Base-by-base conservation (phyloP, 2,797 vertebrate species). In the Sciaenops ocellatus region DNA sequence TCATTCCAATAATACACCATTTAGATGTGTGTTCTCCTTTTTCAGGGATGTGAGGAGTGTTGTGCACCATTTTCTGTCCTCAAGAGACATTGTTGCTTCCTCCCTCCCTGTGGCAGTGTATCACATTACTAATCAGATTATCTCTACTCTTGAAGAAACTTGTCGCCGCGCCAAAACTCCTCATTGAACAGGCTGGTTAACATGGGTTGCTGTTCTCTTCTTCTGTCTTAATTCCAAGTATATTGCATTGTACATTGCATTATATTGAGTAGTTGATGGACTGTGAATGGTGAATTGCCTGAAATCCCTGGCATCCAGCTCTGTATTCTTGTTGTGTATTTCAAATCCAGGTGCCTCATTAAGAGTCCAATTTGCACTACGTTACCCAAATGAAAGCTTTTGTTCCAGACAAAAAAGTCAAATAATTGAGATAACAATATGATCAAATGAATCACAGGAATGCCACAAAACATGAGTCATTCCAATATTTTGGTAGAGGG, bases 41-140 rank as follows among this genome's bases (percentile, higher is more conserved):
- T 59, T 54, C 10, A 41, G 55, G 76, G 77, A 90, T 55, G 60
- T 65, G 76, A 78, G 26, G 42, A 59, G 62, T 78, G 78, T 80
- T 60, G 69, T 82, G 73, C 55, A 22, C 51, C 69, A 67, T 30
- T 80, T 74, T 79, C 69, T 42, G 51, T 71, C 73, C 83, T 87
- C 73, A 56, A 56, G 80, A 82, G 77, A 54, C 52, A 44, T 41
- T 3, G 3, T 34, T 63, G 26, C 63, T 78, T 28, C 71, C n/a
- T 72, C 63, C 71, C 54, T 75, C 72, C 79, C 68, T 59, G 44
- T 42, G 44, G 80, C 56, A 24, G 71, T 67, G 87, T 71, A 87
- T 90, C 85, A 69, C 72, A 79, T 89, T 85, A 85, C 90, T 86
- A 87, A 92, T 90, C 79, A 87, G 80, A 89, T 90, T 90, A 91